Evolutionary conservation across 2,113 vertebrate species (phyloP).

Genomic region (Paramisgurnus dabryanus): DNA sequence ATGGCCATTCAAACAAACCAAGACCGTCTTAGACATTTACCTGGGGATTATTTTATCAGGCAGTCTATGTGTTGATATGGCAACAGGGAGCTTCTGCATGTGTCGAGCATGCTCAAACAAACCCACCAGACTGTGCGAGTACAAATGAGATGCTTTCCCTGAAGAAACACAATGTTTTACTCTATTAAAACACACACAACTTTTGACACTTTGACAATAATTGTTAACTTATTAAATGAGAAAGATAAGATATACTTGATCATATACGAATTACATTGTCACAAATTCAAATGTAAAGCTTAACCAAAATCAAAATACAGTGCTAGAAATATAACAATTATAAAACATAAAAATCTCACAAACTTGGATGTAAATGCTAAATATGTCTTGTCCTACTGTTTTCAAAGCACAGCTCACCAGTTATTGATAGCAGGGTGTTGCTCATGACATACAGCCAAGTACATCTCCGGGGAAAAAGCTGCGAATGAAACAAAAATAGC

Average conservation of each 20-base stretch:
- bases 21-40: conserved; percentile 62
- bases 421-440: conserved; percentile 93
- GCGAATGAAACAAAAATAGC: conserved; percentile 27
- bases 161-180: conserved; percentile 51
- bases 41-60: conserved; percentile 96
- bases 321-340: not conserved
- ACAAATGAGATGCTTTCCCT: conserved; percentile 98
- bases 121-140: conserved; percentile 91
- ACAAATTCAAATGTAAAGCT: not conserved
- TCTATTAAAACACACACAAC: not conserved
- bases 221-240: no score
- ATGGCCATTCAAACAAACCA: not conserved
- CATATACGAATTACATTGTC: no score
- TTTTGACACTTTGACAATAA: not conserved
- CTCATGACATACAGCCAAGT: conserved; percentile 99
- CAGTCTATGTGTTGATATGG: conserved; percentile 94
- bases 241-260: no score
- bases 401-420: conserved; percentile 77
- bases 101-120: conserved; percentile 96
- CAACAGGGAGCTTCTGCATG: conserved; percentile 93
- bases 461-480: conserved; percentile 95
- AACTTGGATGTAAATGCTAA: not conserved
- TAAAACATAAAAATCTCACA: not conserved
- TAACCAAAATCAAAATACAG: not conserved
- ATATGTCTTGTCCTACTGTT: not conserved